Conservation (phyloP, 2,113 vertebrate genomes). For the Crotophaga sulcirostris region DNA sequence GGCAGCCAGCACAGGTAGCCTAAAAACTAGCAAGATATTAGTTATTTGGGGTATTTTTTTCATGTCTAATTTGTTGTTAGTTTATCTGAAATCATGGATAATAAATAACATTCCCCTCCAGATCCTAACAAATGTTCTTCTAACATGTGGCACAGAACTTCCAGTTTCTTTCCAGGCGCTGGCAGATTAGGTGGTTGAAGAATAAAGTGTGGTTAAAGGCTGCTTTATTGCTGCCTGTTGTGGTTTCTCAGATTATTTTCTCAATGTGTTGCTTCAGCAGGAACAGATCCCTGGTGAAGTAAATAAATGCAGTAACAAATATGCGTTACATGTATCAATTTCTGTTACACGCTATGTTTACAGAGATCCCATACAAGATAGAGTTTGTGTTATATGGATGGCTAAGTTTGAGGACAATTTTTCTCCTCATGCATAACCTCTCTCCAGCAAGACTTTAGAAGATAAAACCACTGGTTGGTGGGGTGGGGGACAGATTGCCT, state of each 20-base stretch:
- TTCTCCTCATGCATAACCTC: background rate
- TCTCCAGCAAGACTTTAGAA: background rate
- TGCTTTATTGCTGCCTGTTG: background rate
- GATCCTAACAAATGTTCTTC: background rate
- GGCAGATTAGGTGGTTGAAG: background rate
- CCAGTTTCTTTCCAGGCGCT: background rate
- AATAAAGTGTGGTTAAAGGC: background rate
- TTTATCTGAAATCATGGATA: background rate
- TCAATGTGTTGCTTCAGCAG: background rate
- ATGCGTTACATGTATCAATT: background rate
- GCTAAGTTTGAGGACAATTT: background rate
- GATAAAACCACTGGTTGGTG: background rate
- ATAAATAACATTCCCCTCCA: background rate
- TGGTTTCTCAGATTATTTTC: constrained; percentile 2
- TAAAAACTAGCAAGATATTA: background rate
- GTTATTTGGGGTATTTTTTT: background rate
- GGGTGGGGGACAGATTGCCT: background rate
- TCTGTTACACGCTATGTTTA: background rate
- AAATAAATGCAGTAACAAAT: background rate
- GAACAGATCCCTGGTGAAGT: background rate
- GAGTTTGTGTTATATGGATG: background rate
- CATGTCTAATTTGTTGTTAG: background rate
- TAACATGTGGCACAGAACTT: background rate
- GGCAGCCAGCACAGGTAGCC: background rate
- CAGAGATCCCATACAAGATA: background rate